A percentile compares a stretch with the other conserved stretches of the same genome.
phyloP scores from a whole-genome alignment of 2,797 vertebrate genomes.

The Sphenopsis melanotis region DNA sequence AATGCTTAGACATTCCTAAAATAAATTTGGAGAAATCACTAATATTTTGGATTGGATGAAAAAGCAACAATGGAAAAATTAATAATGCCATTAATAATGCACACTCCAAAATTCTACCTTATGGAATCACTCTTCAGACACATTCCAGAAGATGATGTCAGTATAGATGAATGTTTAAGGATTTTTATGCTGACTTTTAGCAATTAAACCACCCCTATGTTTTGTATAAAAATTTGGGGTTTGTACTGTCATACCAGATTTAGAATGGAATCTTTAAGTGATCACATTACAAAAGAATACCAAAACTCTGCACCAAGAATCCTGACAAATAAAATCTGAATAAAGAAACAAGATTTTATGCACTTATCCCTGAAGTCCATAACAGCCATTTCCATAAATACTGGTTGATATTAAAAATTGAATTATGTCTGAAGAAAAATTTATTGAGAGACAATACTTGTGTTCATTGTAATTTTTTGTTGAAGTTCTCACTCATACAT shows the following conservation, averaged over 20 bases:
- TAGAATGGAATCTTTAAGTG: background rate
- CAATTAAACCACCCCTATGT: fast-evolving
- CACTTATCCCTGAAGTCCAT: background rate
- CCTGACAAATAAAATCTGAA: background rate
- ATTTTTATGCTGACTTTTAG: background rate
- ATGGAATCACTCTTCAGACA: background rate
- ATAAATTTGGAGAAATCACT: background rate
- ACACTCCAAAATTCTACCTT: fast-evolving
- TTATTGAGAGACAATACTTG: background rate
- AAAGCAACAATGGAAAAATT: background rate
- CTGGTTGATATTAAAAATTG: background rate
- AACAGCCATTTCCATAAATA: background rate
- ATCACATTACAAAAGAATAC: background rate
- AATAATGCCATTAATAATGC: background rate
- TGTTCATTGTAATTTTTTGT: background rate
- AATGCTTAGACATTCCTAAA: background rate
- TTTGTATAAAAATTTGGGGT: background rate
- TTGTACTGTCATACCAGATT: background rate
- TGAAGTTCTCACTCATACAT: background rate
- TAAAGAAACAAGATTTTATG: background rate
- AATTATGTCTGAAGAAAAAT: background rate
- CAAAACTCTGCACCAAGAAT: background rate
- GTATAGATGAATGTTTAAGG: background rate
- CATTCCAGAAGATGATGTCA: background rate
- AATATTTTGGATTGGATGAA: background rate